phyloP scores from a whole-genome alignment of 2,888 invertebrate genomes.

The Tachina fera region DNA sequence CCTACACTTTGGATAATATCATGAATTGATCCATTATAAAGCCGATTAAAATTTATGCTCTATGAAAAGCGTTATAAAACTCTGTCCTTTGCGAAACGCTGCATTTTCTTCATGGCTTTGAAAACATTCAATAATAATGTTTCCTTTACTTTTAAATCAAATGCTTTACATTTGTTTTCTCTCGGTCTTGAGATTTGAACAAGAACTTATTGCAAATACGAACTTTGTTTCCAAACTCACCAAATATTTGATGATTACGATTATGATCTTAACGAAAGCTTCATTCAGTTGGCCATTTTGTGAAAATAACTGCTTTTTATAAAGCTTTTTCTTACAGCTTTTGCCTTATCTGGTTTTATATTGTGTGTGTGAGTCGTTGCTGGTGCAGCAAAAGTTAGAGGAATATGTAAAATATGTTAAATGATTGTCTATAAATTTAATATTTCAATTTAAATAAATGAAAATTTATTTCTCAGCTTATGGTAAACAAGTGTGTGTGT shows the following conservation, averaged over 20 bases:
- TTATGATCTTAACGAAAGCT: constrained; percentile 67
- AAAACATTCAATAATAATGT: constrained; percentile 1
- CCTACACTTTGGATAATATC: too few species aligned
- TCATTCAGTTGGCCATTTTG: constrained; percentile 57
- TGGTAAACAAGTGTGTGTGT: constrained; percentile 9
- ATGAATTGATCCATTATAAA: too few species aligned
- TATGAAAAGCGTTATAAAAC: too few species aligned
- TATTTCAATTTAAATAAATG: constrained; percentile 69
- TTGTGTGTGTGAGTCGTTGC: background rate
- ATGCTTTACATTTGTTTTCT: constrained; percentile 8
- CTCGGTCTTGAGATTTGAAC: background rate
- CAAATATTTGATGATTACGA: constrained; percentile 54
- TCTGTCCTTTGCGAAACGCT: background rate
- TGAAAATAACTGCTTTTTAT: constrained; percentile 35
- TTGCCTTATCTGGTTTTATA: background rate
- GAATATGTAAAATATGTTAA: constrained; percentile 52
- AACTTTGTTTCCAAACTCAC: constrained; percentile 6
- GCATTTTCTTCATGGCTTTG: background rate
- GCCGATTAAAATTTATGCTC: too few species aligned
- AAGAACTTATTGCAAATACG: background rate
- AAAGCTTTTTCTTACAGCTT: background rate
- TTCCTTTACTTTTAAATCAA: constrained; percentile 25
- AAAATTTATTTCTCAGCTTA: constrained; percentile 51
- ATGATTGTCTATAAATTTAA: constrained; percentile 66
- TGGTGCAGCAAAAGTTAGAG: background rate